Evolutionary conservation across 2,113 vertebrate genomes (phyloP).

Genomic region (Thermophis baileyi): DNA sequence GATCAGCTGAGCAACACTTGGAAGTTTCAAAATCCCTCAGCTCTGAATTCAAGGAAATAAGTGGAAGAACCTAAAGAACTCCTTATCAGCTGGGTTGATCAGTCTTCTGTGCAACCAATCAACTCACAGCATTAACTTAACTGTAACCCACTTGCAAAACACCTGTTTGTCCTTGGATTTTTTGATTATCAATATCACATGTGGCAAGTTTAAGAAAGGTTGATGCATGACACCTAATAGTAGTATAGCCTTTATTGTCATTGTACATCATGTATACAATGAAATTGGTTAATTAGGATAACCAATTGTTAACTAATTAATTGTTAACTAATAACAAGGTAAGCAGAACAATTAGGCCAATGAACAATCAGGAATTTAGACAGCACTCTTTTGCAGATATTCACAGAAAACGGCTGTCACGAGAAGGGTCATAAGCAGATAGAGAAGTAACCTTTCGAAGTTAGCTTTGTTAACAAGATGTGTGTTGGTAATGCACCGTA

Average conservation of each 20-base stretch:
- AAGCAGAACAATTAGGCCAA: not conserved
- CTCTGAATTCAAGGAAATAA: not conserved
- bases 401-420: not conserved
- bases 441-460: not conserved
- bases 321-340: not conserved
- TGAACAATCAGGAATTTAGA: not conserved
- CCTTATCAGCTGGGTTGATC: not conserved
- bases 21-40: not conserved
- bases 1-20: not conserved
- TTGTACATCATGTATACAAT: too few species aligned
- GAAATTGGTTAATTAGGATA: too few species aligned
- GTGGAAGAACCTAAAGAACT: not conserved
- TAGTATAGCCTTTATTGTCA: too few species aligned
- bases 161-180: not conserved
- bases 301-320: too few species aligned
- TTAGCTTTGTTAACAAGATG: not conserved
- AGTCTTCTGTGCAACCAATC: not conserved
- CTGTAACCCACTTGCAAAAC: not conserved
- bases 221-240: not conserved
- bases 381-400: not conserved
- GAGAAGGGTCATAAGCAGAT: not conserved
- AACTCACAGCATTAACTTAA: not conserved
- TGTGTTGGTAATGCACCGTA: not conserved
- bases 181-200: not conserved
- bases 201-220: not conserved